A percentile compares a stretch with the other conserved stretches of the same genome.
Conservation (phyloP, 2,113 vertebrate species). For the Brienomyrus brachyistius region DNA sequence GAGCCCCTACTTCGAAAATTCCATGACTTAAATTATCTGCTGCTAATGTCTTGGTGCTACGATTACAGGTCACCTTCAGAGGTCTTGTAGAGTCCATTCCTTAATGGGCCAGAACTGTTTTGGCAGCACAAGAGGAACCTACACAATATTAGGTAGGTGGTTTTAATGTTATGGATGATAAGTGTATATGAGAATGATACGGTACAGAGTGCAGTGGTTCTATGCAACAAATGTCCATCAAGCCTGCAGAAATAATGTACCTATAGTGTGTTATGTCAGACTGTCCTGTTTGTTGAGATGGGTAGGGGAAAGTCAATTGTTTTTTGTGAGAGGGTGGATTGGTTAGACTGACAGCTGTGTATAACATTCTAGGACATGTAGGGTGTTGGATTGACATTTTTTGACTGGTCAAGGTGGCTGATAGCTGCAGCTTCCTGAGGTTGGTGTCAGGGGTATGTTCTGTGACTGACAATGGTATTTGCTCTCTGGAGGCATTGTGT, state of each 20-base stretch:
- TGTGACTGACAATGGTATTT: neutral
- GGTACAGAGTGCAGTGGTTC: neutral
- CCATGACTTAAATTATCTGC: neutral
- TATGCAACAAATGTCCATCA: neutral
- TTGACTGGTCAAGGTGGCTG: neutral
- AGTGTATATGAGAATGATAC: neutral
- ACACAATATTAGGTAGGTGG: neutral
- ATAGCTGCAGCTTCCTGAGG: neutral
- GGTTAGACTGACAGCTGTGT: neutral
- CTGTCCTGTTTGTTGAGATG: neutral
- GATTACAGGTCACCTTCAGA: neutral
- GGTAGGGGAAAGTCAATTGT: neutral
- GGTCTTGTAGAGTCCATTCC: neutral
- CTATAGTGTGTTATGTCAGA: neutral
- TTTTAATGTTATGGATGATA: neutral
- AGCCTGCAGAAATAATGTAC: neutral
- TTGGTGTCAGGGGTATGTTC: neutral
- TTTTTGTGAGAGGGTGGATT: neutral
- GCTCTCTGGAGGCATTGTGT: neutral
- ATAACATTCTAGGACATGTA: neutral
- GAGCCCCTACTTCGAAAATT: neutral
- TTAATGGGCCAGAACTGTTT: neutral
- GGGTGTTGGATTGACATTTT: neutral
- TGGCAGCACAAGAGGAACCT: neutral
- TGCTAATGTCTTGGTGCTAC: neutral